These are phyloP conservation scores for Torymus tubicola DNA, from an alignment of 2,888 invertebrate genomes.

Conservation along the genomic window DNA sequence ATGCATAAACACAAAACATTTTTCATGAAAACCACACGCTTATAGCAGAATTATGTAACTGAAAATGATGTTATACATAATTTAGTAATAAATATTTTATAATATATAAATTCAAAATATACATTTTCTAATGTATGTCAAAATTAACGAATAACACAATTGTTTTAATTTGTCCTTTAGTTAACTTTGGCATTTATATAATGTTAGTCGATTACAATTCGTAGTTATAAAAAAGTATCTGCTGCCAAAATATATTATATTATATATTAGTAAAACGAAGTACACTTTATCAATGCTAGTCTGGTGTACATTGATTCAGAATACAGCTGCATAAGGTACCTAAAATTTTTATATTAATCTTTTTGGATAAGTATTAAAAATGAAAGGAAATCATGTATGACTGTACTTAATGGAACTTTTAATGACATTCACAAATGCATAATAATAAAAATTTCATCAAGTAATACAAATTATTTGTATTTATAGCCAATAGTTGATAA, in stretches of 20 bases:
- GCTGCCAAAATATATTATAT: neutral
- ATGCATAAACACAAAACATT: constrained; percentile 6
- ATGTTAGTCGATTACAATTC: neutral
- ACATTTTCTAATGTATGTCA: too few relatives aligned
- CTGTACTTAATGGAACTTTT: constrained; percentile 21
- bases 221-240: constrained; percentile 17
- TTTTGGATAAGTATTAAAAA: constrained; percentile 36
- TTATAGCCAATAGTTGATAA: neutral
- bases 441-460: constrained; percentile 10
- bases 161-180: too few relatives aligned
- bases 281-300: constrained; percentile 43
- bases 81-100: neutral
- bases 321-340: constrained; percentile 49
- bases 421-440: constrained; percentile 34
- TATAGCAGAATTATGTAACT: constrained; percentile 20
- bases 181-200: too few relatives aligned
- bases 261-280: constrained; percentile 45
- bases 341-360: constrained; percentile 43
- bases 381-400: constrained; percentile 36
- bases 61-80: constrained; percentile 23
- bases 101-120: too few relatives aligned
- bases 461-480: constrained; percentile 7
- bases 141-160: too few relatives aligned
- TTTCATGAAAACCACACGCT: constrained; percentile 11
- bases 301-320: constrained; percentile 31